Evolutionary conservation across 2,113 vertebrate species (phyloP), one percentile per base, ranked within the genome.

Genomic region (Athene cunicularia): DNA sequence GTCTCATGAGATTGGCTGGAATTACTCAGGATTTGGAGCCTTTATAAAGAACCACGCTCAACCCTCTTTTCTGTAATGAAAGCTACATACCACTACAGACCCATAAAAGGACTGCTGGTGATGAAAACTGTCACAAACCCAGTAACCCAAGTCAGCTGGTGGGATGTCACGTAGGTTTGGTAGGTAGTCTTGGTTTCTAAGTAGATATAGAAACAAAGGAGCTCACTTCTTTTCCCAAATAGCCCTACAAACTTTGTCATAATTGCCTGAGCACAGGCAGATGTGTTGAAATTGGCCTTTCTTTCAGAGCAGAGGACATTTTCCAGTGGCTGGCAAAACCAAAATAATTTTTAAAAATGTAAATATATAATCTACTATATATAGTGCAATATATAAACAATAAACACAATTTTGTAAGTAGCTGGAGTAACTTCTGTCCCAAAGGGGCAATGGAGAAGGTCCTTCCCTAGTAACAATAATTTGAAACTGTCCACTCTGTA

Each of bases 221-320:
- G 1, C 12, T 52, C 85, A 5, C 5, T 20, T 71, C 45, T 62
- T 74, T n/a, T 52, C 8, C 21, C 0, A 0, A 80, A 52, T 9
- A 8, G 2, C 5, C 9, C 6, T 73, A 49, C 49, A 86, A 70
- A 43, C 0, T 49, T 80, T 70, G 45, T 12, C 45, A 62, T 50
- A 62, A 20, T 50, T 77, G 4, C 20, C 26, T 75, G 32, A 87
- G 9, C 12, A 87, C 20, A 41, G 43, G 52, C 1, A 87, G 62
- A 74, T 32, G 4, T 47, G 28, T 26, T 67, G 53, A 79, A 88
- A 67, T 22, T 80, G 1, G 1, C 3, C 14, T 56, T 9, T 55
- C 10, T 63, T 80, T 80, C 35, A 80, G 12, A 66, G 16, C 22
- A 53, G 18, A 84, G 6, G 35, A 60, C 2, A 60, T 60, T 86